Conservation (phyloP, 2,797 vertebrate species). For the Anas capensis region DNA sequence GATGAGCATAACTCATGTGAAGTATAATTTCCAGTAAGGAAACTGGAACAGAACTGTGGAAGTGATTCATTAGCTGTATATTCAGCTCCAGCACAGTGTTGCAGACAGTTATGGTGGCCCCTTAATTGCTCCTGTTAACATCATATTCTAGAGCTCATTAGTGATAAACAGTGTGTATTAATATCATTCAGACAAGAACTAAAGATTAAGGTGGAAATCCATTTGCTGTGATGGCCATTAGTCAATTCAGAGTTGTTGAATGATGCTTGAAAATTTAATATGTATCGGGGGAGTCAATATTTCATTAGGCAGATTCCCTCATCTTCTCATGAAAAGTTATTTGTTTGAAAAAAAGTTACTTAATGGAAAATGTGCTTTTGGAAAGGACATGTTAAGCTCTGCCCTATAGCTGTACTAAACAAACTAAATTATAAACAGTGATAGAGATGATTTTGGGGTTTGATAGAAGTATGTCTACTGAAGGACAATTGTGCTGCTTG, state of each 20-base stretch:
- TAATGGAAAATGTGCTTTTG: neutral
- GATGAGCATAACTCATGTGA: neutral
- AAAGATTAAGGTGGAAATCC: constrained; percentile 64
- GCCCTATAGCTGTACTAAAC: neutral
- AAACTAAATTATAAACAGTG: neutral
- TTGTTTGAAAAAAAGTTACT: constrained; percentile 41
- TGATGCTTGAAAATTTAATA: constrained; percentile 40
- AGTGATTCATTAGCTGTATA: constrained; percentile 57
- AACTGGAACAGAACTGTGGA: neutral
- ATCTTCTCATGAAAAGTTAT: constrained; percentile 36
- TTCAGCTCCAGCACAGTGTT: constrained; percentile 13
- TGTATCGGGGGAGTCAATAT: constrained; percentile 42
- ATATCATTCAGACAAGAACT: constrained; percentile 62
- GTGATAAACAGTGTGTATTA: constrained; percentile 70
- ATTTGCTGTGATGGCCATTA: constrained; percentile 63
- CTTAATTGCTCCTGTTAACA: constrained; percentile 73
- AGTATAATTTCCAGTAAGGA: neutral
- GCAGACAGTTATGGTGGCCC: constrained; percentile 28
- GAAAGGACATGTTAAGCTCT: neutral
- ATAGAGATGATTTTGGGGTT: neutral
- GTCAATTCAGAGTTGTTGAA: constrained; percentile 64
- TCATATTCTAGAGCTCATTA: constrained; percentile 71
- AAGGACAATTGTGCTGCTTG: neutral
- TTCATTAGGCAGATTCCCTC: constrained; percentile 51
- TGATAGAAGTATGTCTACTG: neutral